These are phyloP conservation scores for Triplophysa dalaica DNA, from an alignment of 2,113 vertebrate genomes.

Conservation along the genomic window DNA sequence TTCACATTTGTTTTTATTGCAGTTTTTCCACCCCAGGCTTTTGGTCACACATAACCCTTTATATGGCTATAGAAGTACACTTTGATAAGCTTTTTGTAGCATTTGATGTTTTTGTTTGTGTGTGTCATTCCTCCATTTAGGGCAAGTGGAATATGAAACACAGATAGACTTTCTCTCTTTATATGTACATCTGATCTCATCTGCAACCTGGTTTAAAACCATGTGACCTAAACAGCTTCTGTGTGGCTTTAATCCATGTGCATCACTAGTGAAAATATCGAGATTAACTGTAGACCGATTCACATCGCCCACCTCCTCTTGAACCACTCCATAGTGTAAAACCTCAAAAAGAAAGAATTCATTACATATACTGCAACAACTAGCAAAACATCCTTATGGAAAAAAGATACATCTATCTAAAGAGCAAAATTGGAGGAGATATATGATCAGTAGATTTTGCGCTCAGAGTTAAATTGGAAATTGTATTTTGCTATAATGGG, in stretches of 20 bases:
- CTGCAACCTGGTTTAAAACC: neutral
- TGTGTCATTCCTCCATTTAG: neutral
- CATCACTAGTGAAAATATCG: neutral
- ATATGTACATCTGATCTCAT: neutral
- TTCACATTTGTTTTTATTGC: constrained; percentile 42
- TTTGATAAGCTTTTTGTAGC: constrained; percentile 27
- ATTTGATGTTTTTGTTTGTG: neutral
- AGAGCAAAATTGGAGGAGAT: neutral
- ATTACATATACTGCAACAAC: neutral
- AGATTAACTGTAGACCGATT: constrained; percentile 1
- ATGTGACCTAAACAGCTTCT: neutral
- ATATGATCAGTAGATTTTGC: neutral
- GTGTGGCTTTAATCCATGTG: neutral
- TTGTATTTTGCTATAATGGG: neutral
- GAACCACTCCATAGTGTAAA: neutral
- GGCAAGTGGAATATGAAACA: neutral
- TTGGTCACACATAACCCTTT: constrained; percentile 38
- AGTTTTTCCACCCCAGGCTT: constrained; percentile 40
- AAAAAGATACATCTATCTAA: neutral
- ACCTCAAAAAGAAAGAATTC: neutral
- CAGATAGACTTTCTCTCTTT: neutral
- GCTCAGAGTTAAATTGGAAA: neutral
- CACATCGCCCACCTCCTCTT: neutral
- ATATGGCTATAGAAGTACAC: constrained; percentile 25
- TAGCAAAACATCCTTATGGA: neutral